Evolutionary conservation across 2,113 vertebrate genomes (phyloP).

Genomic region (Paedocypris sp.): DNA sequence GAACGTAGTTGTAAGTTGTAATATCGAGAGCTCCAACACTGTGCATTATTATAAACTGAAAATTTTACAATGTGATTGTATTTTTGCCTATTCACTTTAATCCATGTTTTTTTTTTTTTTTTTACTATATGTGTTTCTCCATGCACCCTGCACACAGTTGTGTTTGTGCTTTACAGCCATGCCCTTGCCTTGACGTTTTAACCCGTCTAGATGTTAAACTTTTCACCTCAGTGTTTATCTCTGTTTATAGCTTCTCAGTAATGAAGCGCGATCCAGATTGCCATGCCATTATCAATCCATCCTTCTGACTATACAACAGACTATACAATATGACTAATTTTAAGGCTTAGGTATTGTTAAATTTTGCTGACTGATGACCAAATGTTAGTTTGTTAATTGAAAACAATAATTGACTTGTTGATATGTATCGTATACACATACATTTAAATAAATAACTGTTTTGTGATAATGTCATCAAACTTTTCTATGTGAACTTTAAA

Average conservation of each 20-base stretch:
- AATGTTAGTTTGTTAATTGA: not conserved
- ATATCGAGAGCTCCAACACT: too few relatives aligned
- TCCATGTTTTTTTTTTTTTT: too few relatives aligned
- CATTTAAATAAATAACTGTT: too few relatives aligned
- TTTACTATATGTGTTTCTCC: not conserved
- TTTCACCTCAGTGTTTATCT: constrained; percentile 37
- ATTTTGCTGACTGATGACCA: not conserved
- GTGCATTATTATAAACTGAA: too few relatives aligned
- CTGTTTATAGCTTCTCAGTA: constrained; percentile 25
- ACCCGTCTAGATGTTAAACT: constrained; percentile 20
- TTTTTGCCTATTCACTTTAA: too few relatives aligned
- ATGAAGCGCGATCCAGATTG: constrained; percentile 1
- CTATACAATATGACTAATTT: not conserved
- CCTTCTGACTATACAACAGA: not conserved
- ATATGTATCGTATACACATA: too few relatives aligned
- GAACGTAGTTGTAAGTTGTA: too few relatives aligned
- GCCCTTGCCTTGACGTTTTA: constrained; percentile 33
- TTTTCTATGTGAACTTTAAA: too few relatives aligned
- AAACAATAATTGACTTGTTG: too few relatives aligned
- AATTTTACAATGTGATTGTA: too few relatives aligned
- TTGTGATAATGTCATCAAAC: too few relatives aligned
- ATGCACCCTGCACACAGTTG: not conserved
- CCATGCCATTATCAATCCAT: constrained; percentile 5
- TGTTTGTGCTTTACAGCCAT: constrained; percentile 17
- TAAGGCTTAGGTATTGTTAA: not conserved